Conservation (phyloP, 2,113 vertebrate species). For the Poecilia latipinna region DNA sequence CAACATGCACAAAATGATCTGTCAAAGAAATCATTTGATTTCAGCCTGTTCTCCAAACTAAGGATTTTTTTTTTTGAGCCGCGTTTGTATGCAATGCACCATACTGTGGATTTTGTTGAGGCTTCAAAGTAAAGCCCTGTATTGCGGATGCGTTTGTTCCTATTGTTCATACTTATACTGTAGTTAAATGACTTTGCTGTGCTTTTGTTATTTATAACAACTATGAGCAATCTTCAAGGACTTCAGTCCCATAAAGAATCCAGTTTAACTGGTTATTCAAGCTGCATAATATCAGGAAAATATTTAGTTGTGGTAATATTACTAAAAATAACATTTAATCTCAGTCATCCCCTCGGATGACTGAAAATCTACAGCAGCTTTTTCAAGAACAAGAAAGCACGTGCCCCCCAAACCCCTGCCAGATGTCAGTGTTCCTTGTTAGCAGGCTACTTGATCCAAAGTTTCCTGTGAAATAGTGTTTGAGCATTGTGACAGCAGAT, state of each 20-base stretch:
- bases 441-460: too few species aligned
- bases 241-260: neutral
- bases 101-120: conserved; percentile 39
- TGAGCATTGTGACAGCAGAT: neutral
- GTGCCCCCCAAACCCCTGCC: too few species aligned
- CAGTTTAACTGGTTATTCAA: neutral
- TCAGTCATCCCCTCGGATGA: too few species aligned
- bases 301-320: neutral
- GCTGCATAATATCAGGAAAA: neutral
- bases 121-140: conserved; percentile 42
- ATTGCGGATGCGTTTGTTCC: conserved; percentile 46
- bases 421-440: too few species aligned
- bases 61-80: conserved; percentile 50
- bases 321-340: neutral
- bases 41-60: conserved; percentile 58
- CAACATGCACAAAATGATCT: conserved; percentile 68
- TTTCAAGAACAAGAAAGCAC: too few species aligned
- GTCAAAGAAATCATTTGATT: conserved; percentile 70
- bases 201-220: conserved; percentile 16
- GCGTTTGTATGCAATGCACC: conserved; percentile 1
- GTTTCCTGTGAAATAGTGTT: neutral
- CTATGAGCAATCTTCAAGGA: neutral
- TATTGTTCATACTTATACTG: conserved; percentile 23
- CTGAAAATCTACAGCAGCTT: too few species aligned
- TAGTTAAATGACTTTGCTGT: conserved; percentile 45